Evolutionary conservation across 2,888 invertebrate species (phyloP), one percentile per base, ranked within the genome.

Genomic region (Stratiomys singularior): DNA sequence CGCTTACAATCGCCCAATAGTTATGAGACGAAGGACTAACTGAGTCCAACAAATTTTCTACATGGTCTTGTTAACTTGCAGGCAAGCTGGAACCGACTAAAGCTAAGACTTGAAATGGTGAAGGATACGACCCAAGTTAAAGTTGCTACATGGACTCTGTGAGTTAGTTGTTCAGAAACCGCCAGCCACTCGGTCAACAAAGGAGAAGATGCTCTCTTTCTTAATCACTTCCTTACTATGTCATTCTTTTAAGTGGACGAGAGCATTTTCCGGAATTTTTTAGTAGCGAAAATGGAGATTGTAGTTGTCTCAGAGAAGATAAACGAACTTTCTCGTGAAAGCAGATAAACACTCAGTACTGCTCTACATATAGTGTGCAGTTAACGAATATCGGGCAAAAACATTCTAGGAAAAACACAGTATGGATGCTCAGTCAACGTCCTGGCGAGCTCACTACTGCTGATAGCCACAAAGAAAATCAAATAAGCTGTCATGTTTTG

Each of bases 171-270:
- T 37, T 37, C 37, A 3, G 37, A 3, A 37, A 9, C 37, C 37
- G 9, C 37, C 37, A 9, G 9, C 37, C 3, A 13, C 7, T 52
- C 5, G 66, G 66, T 66, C 66, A 66, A 27, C 37, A 66, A 37
- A 37, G 37, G n/a, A 27, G 69, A n/a, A 47, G 25, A 47, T 21
- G 21, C 69, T 69, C 69, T 69, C n/a, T 3, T 69, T 27, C 60
- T 74, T 74, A 74, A 58, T 74, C 74, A 60, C 60, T 74, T 60
- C 58, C 52, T 74, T 60, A 74, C 74, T 74, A 23, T 58, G 74
- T 74, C 30, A 25, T 30, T 60, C 52, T 28, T n/a, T 37, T 58
- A 58, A 56, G 72, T 58, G 30, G 72, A 72, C 56, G 58, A 58
- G 58, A 58, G 37, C 72, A 58, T 56, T 69, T 69, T 13, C 18